Percentiles rank a stretch among this genome's conserved stretches.
These are phyloP conservation scores for Phyllotreta striolata DNA, from an alignment of 2,888 invertebrate species.

Conservation along the genomic window DNA sequence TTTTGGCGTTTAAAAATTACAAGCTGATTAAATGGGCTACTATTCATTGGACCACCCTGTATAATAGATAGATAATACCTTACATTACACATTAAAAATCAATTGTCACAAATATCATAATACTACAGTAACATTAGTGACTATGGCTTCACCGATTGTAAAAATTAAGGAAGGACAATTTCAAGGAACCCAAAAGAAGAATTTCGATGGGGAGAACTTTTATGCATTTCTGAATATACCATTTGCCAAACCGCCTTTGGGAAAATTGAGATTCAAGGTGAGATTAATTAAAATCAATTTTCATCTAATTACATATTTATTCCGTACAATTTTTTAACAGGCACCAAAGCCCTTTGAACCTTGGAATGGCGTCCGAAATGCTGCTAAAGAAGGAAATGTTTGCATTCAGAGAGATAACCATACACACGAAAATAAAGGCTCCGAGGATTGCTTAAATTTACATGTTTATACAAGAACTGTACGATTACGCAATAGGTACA, in stretches of 20 bases:
- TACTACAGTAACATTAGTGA: too few relatives aligned
- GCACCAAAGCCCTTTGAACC: conserved; percentile 47
- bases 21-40: too few relatives aligned
- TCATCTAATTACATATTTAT: too few relatives aligned
- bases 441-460: conserved; percentile 44
- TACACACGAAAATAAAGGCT: conserved; percentile 35
- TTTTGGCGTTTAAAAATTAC: too few relatives aligned
- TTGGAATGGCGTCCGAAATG: conserved; percentile 48
- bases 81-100: too few relatives aligned
- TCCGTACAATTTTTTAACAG: conserved; percentile 38
- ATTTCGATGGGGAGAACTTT: conserved; percentile 49
- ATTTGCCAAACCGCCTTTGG: conserved; percentile 57
- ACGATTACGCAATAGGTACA: conserved; percentile 11
- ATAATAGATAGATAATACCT: too few relatives aligned
- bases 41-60: too few relatives aligned
- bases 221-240: conserved; percentile 57
- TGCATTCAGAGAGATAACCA: conserved; percentile 36
- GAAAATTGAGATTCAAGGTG: conserved; percentile 57
- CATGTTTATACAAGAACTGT: conserved; percentile 40
- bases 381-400: conserved; percentile 42
- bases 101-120: too few relatives aligned
- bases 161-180: conserved; percentile 48
- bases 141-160: conserved; percentile 23
- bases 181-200: conserved; percentile 46
- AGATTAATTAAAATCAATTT: not conserved